phyloP scores from a whole-genome alignment of 2,113 vertebrate species.

The Oncorhynchus nerka region DNA sequence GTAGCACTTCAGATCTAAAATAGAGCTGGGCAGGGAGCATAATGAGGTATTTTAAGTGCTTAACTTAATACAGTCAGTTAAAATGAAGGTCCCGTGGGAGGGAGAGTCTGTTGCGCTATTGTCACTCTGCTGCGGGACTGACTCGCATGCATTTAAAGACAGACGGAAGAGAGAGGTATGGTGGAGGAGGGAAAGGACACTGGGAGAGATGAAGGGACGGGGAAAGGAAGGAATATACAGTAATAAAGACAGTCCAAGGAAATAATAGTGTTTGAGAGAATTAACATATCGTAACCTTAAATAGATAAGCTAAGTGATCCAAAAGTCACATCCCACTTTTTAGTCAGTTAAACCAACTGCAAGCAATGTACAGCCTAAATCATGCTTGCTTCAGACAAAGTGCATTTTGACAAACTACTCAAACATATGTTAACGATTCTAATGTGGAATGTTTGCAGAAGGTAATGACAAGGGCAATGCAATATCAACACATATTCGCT shows the following conservation, averaged over 20 bases:
- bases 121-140: constrained; percentile 54
- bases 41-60: constrained; percentile 77
- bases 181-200: too few relatives aligned
- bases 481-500: background rate
- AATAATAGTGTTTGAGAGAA: constrained; percentile 16
- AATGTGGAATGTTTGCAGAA: background rate
- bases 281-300: constrained; percentile 36
- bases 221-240: constrained; percentile 14
- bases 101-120: constrained; percentile 51
- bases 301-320: background rate
- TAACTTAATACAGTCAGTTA: constrained; percentile 72
- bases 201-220: constrained; percentile 13
- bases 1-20: constrained; percentile 71
- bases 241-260: constrained; percentile 25
- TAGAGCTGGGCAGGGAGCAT: constrained; percentile 66
- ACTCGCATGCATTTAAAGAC: constrained; percentile 2
- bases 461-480: background rate
- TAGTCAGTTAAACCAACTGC: too few relatives aligned
- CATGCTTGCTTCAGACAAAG: background rate
- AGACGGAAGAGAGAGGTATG: too few relatives aligned
- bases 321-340: background rate
- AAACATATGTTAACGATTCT: background rate
- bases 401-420: background rate
- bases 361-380: background rate
- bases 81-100: constrained; percentile 66